Conservation (phyloP, 2,888 invertebrate genomes). For the Craniophora ligustri region DNA sequence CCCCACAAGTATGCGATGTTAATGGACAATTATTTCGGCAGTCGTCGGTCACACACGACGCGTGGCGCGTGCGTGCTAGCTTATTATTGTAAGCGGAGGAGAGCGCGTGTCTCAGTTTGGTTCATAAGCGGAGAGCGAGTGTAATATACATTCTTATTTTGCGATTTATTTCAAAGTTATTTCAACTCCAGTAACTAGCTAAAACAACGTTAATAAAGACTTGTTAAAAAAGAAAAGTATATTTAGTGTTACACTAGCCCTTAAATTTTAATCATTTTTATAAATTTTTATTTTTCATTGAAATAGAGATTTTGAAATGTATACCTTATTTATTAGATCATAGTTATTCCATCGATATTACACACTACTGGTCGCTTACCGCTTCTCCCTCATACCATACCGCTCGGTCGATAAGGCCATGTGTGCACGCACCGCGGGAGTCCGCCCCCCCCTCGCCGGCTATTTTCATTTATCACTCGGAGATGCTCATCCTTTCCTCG, state of each 20-base stretch:
- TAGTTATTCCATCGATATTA: slow-evolving; percentile 1
- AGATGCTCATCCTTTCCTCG: slow-evolving; percentile 68
- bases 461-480: slow-evolving; percentile 87
- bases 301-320: neutral
- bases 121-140: slow-evolving; percentile 45
- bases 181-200: no score
- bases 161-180: no score
- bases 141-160: no score
- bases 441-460: slow-evolving; percentile 80
- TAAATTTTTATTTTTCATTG: no score
- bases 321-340: neutral
- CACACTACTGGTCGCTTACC: no score
- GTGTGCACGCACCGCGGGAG: slow-evolving; percentile 86
- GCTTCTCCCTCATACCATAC: slow-evolving; percentile 54
- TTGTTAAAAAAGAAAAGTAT: no score
- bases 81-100: slow-evolving; percentile 71
- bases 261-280: no score
- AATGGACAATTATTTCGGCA: slow-evolving; percentile 88
- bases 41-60: slow-evolving; percentile 84
- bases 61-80: slow-evolving; percentile 79
- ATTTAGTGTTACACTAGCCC: no score
- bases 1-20: slow-evolving; percentile 68
- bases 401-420: slow-evolving; percentile 83
- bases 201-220: no score
- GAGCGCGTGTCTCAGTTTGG: slow-evolving; percentile 69